phyloP scores from a whole-genome alignment of 2,888 invertebrate genomes.

The Emmelina monodactyla region DNA sequence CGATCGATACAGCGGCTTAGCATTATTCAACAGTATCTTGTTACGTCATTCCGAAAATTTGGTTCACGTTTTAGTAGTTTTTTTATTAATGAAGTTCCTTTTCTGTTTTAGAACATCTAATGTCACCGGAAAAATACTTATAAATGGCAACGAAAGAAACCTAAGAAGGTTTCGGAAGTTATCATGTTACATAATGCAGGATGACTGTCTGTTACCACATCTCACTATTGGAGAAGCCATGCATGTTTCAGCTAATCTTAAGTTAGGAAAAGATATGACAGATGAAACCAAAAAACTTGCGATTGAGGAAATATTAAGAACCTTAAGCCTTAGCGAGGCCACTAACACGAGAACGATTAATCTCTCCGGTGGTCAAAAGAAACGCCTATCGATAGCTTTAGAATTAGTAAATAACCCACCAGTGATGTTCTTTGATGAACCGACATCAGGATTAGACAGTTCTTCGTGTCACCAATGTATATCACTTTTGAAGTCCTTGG shows the following conservation, averaged over 20 bases:
- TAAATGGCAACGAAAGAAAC: slow-evolving; percentile 89
- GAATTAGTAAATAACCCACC: slow-evolving; percentile 96
- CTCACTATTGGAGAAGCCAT: slow-evolving; percentile 92
- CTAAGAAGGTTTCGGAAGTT: slow-evolving; percentile 88
- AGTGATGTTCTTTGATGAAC: slow-evolving; percentile 97
- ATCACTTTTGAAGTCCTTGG: slow-evolving; percentile 85
- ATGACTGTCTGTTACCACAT: slow-evolving; percentile 87
- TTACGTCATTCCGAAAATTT: background rate
- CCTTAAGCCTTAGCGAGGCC: slow-evolving; percentile 81
- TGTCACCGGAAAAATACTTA: slow-evolving; percentile 83
- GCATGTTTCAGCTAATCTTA: slow-evolving; percentile 92
- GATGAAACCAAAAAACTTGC: slow-evolving; percentile 77
- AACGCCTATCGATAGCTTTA: slow-evolving; percentile 88
- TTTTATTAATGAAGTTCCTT: background rate
- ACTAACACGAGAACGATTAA: slow-evolving; percentile 80
- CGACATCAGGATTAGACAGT: slow-evolving; percentile 92
- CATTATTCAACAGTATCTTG: too few relatives aligned
- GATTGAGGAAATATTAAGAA: slow-evolving; percentile 86
- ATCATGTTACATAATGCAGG: slow-evolving; percentile 98
- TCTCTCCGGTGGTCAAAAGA: slow-evolving; percentile 90
- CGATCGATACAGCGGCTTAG: too few relatives aligned
- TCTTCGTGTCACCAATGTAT: slow-evolving; percentile 94
- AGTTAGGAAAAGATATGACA: slow-evolving; percentile 82
- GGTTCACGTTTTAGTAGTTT: background rate
- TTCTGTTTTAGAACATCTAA: slow-evolving; percentile 75